Percentiles rank a stretch among this genome's conserved stretches.
phyloP scores from a whole-genome alignment of 2,113 vertebrate species.

The Telmatochromis brichardi region DNA sequence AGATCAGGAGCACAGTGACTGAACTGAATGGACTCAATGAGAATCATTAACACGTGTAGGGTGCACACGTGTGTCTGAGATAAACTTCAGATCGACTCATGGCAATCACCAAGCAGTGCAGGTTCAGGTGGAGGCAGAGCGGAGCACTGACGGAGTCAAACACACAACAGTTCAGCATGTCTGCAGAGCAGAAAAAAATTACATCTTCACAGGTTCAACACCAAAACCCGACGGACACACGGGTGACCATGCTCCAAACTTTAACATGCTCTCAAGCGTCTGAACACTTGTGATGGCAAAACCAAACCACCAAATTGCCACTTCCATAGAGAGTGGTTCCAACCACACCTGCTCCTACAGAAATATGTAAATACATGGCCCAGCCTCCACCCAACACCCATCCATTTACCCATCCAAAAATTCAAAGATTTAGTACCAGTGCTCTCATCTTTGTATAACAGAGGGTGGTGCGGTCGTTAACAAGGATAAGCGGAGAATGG shows the following conservation, averaged over 20 bases:
- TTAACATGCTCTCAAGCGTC: background rate
- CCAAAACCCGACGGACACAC: background rate
- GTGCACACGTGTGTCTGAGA: background rate
- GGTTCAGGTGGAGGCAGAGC: background rate
- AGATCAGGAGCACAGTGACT: conserved; percentile 7
- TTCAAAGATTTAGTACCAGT: background rate
- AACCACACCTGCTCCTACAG: background rate
- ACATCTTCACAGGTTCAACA: background rate
- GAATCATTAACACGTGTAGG: background rate
- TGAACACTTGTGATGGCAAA: background rate
- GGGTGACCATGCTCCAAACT: background rate
- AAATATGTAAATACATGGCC: background rate
- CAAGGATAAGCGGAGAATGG: background rate
- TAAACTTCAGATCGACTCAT: background rate
- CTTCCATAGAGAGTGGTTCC: background rate
- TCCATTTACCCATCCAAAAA: background rate
- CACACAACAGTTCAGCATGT: background rate
- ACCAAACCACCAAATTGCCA: background rate
- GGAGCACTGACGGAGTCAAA: background rate
- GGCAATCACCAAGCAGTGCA: background rate
- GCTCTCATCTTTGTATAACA: background rate
- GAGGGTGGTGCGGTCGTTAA: background rate
- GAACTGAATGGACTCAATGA: background rate
- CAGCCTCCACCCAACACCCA: background rate
- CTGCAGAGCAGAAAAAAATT: background rate